A percentile compares a stretch with the other conserved stretches of the same genome.
These are phyloP conservation scores for Cisticola juncidis DNA, from an alignment of 2,113 vertebrate genomes.

Conservation along the genomic window DNA sequence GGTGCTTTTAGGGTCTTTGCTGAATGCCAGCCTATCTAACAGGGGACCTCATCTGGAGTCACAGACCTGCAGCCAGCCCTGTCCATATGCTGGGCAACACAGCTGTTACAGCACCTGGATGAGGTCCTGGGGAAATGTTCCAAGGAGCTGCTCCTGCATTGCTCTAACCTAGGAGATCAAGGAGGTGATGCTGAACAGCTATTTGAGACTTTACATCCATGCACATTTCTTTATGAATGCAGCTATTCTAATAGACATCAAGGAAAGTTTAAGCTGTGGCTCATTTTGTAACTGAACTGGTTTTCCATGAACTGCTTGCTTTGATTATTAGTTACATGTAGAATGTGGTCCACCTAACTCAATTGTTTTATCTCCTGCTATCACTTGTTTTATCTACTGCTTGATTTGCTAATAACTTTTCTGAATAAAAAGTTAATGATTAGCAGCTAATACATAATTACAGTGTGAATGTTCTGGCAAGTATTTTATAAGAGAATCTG, in stretches of 20 bases:
- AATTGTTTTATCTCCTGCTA: background rate
- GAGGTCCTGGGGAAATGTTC: background rate
- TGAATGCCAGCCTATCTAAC: background rate
- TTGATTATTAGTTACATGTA: background rate
- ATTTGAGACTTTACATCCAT: background rate
- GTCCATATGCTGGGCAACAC: fast-evolving
- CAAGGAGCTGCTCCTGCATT: background rate
- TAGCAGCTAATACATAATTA: background rate
- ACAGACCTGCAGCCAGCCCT: background rate
- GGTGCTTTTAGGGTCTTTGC: background rate
- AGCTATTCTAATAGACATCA: background rate
- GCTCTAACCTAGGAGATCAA: background rate
- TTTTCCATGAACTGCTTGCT: background rate
- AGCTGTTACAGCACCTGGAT: background rate
- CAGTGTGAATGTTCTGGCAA: background rate
- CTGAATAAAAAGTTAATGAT: background rate
- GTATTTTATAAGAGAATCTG: background rate
- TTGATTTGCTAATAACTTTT: background rate
- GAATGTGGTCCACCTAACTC: background rate
- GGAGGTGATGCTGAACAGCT: background rate
- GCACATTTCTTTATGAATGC: background rate
- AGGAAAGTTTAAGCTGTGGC: background rate
- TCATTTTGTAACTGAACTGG: background rate
- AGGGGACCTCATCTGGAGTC: too few species aligned
- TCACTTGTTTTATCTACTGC: background rate